These are phyloP conservation scores for Ploceus nigricollis DNA, from an alignment of 2,113 vertebrate species.

Conservation along the genomic window DNA sequence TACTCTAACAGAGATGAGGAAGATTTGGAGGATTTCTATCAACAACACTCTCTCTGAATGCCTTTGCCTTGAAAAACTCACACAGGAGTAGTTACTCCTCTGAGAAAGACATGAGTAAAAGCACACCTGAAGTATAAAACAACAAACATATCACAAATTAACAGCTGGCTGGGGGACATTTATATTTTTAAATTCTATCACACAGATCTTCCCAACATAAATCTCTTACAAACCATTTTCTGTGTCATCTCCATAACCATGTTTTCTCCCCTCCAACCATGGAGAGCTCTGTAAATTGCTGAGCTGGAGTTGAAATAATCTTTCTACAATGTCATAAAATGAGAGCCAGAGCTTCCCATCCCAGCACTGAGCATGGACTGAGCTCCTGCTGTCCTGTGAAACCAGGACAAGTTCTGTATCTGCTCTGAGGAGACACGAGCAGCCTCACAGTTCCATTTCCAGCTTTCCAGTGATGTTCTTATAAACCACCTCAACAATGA, in stretches of 20 bases:
- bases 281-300: not conserved
- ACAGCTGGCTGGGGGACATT: not conserved
- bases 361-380: not conserved
- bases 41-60: not conserved
- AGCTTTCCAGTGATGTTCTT: not conserved
- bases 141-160: not conserved
- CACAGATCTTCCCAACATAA: not conserved
- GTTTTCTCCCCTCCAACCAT: not conserved
- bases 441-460: not conserved
- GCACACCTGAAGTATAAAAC: not conserved
- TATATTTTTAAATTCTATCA: not conserved
- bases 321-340: not conserved
- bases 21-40: not conserved
- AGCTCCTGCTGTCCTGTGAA: not conserved
- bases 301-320: not conserved
- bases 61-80: not conserved
- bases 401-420: not conserved
- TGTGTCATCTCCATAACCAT: not conserved
- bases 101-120: not conserved
- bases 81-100: not conserved
- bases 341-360: not conserved
- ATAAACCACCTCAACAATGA: not conserved
- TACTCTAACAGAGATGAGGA: not conserved
- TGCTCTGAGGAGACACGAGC: not conserved
- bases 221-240: not conserved